Base-by-base conservation (phyloP, 2,797 vertebrate genomes). In the Sorex maritimensis region DNA sequence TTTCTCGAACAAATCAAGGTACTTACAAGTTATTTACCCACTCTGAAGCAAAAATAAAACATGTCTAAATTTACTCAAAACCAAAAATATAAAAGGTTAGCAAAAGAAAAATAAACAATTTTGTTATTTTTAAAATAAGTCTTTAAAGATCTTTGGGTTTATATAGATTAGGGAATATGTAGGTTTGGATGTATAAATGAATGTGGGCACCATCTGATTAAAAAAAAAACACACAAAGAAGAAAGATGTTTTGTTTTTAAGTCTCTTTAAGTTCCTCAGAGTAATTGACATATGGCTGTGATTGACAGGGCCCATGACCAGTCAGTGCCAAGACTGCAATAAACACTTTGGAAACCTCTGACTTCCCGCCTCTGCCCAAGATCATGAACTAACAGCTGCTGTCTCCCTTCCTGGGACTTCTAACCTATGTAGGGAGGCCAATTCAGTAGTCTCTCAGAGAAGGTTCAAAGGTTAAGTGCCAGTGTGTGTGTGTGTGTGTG, bases 21-120 rank as follows among this genome's bases (percentile, higher is more conserved):
- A 65, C 87, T 88, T 80, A 52, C 79, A 34, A 65, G 41, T 71
- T 71, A 61, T 86, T 86, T 86, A 41, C 15, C 69, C 74, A 49
- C 19, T 93, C 67, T n/a, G 68, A 87, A 88, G 67, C 41, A 88
- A 90, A 69, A 0, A 24, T 85, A 23, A 7, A 68, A 21, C 38
- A 49, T 86, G 77, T 69, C 52, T 34, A n/a, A 46, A 81, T n/a
- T 82, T 85, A 65, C 23, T 93, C 69, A 92, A 81, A 86, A 92
- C 74, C 23, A 88, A 61, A 92, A 90, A 69, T 46, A 77, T 23
- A 8, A 69, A 69, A 41, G 41, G 49, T 69, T 34, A 85, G 58
- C 46, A 34, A 44, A 81, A 88, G 88, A 84, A 17, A 26, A 65
- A 24, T 34, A 67, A 72, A 71, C 12, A 94, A 67, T 4, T 58